Conservation (phyloP, 2,888 invertebrate genomes). For the Acleris cristana region DNA sequence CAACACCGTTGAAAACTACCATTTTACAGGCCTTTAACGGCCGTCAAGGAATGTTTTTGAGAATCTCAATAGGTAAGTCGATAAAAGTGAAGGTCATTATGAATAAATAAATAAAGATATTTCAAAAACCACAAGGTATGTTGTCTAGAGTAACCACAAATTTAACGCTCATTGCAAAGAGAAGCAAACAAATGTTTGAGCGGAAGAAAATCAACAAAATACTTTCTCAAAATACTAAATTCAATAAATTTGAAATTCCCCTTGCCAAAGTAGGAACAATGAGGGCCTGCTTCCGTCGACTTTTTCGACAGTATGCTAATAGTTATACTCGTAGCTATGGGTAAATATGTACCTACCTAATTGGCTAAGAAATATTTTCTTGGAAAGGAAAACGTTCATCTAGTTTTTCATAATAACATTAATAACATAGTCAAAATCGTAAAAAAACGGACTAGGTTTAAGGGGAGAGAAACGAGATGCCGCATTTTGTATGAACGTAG, state of each 20-base stretch:
- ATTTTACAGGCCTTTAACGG: conserved; percentile 9
- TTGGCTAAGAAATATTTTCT: conserved; percentile 36
- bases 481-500: no score
- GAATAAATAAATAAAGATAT: neutral
- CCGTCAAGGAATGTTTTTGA: conserved; percentile 13
- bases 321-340: conserved; percentile 22
- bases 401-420: no score
- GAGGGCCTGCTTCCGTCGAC: conserved; percentile 54
- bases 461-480: no score
- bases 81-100: neutral
- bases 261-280: neutral
- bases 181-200: no score
- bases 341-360: conserved; percentile 42
- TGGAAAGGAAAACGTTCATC: no score
- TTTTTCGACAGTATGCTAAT: conserved; percentile 49
- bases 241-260: neutral
- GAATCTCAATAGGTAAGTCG: neutral
- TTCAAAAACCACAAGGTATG: neutral
- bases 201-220: no score
- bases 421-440: no score
- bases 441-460: no score
- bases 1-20: neutral
- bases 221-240: no score
- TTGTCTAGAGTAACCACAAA: no score
- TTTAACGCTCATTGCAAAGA: no score